Percentiles rank a stretch among this genome's conserved stretches.
Evolutionary conservation across 1,140 invertebrate genomes (phyloP).

Genomic region (Anoplolepis gracilipes): DNA sequence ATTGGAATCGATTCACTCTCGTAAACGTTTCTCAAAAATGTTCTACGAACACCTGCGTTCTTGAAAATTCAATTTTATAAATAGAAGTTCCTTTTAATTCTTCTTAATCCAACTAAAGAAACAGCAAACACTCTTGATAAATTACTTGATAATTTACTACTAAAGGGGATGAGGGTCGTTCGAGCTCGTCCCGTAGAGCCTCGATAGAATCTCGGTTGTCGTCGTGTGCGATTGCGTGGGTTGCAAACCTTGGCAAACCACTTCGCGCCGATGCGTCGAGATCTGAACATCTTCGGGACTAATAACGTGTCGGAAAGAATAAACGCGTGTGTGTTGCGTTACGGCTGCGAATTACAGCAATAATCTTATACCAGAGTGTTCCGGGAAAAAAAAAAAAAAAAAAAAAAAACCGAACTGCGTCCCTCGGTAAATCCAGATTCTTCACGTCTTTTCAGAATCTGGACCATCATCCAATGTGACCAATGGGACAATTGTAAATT

Average conservation of each 20-base stretch:
- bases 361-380: not conserved
- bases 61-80: constrained; percentile 21
- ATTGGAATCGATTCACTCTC: not conserved
- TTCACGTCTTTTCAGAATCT: no score
- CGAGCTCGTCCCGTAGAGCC: constrained; percentile 20
- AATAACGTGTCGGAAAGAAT: constrained; percentile 63
- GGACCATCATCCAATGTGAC: no score
- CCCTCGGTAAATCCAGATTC: constrained; percentile 13
- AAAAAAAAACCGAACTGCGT: not conserved
- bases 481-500: not conserved
- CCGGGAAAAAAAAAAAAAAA: constrained; percentile 6
- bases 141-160: not conserved
- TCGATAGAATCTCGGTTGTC: constrained; percentile 45
- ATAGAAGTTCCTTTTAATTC: not conserved
- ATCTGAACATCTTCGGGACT: constrained; percentile 69
- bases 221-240: constrained; percentile 13
- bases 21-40: not conserved
- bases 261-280: constrained; percentile 52
- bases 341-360: constrained; percentile 32
- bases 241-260: constrained; percentile 16
- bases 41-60: not conserved
- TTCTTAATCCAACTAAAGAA: not conserved
- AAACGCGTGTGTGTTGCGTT: constrained; percentile 30
- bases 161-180: constrained; percentile 17
- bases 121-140: not conserved